Evolutionary conservation across 2,888 invertebrate genomes (phyloP).

Genomic region (Dicycla oo): DNA sequence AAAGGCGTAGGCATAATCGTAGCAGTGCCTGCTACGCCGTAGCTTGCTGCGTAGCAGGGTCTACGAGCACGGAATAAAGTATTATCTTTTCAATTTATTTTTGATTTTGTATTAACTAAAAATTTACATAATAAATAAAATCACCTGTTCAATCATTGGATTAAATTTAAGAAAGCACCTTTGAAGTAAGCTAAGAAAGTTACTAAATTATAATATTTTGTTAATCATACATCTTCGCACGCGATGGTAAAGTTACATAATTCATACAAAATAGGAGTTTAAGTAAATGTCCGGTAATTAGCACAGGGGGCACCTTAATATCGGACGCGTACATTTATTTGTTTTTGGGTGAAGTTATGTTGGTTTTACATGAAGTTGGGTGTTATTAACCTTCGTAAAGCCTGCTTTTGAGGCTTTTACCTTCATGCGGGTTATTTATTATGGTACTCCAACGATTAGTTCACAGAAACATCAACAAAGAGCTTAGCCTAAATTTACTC

Average conservation of each 20-base stretch:
- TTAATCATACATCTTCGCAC: slow-evolving; percentile 35
- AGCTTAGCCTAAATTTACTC: no score
- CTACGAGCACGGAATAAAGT: not conserved
- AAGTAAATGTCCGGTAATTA: slow-evolving; percentile 32
- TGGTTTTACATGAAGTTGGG: slow-evolving; percentile 32
- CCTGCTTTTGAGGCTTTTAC: not conserved
- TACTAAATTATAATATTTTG: not conserved
- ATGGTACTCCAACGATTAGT: no score
- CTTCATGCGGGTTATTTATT: no score
- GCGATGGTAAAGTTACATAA: slow-evolving; percentile 20
- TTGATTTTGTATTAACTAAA: not conserved
- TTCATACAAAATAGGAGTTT: slow-evolving; percentile 44
- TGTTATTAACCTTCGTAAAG: not conserved
- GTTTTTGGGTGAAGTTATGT: slow-evolving; percentile 24
- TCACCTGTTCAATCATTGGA: not conserved
- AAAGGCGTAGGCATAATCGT: not conserved
- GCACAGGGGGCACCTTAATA: not conserved
- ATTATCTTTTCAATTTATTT: not conserved
- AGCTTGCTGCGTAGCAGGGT: slow-evolving; percentile 21
- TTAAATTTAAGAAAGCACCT: not conserved
- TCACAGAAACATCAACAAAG: no score
- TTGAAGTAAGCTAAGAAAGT: not conserved
- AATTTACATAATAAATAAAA: not conserved
- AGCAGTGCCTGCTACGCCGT: slow-evolving; percentile 22
- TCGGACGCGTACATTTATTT: slow-evolving; percentile 13